Evolutionary conservation across 2,797 vertebrate species (phyloP), one percentile per base, ranked within the genome.

Genomic region (Trachurus trachurus): DNA sequence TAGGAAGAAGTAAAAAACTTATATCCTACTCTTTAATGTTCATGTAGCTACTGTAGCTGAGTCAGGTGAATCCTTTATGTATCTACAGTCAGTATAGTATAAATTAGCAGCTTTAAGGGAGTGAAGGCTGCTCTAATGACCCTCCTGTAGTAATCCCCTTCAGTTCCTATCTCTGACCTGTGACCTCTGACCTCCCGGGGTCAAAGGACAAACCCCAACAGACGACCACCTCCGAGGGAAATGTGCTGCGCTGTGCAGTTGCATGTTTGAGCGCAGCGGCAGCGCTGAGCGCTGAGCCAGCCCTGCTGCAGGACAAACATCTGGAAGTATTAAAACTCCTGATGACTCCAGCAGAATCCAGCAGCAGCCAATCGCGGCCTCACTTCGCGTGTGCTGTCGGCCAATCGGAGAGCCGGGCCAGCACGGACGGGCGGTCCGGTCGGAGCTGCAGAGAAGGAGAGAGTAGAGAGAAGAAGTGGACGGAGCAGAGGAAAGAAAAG

Each of bases 261-360:
- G 54, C 37, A 6, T 54, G 69, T 79, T 66, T 37, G 39, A 78
- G 66, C 45, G 11, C 64, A 52, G 76, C 70, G 57, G 37, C 61
- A 10, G 63, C 61, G 21, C 60, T n/a, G n/a, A 49, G 13, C 42
- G 68, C 74, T 62, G 17, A 56, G 71, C 40, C 57, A 47, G 69
- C 68, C 49, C 49, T 16, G 73, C 82, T 60, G 73, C 78, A 74
- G 73, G 63, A 66, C 59, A 64, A 88, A 92, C 92, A 94, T 94
- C 92, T 94, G 93, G 92, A 92, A 92, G 75, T 80, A 74, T 70
- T 93, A 81, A 91, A 88, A 42, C 63, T 47, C 75, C 73, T 54
- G 87, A 90, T 88, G 92, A 92, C 87, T 87, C 13, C 81, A 82
- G 88, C 89, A 93, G 87, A 88, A 89, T 68, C 70, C 1, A 12